These are phyloP conservation scores for Rhingia campestris DNA, from an alignment of 2,888 invertebrate genomes.

Conservation along the genomic window DNA sequence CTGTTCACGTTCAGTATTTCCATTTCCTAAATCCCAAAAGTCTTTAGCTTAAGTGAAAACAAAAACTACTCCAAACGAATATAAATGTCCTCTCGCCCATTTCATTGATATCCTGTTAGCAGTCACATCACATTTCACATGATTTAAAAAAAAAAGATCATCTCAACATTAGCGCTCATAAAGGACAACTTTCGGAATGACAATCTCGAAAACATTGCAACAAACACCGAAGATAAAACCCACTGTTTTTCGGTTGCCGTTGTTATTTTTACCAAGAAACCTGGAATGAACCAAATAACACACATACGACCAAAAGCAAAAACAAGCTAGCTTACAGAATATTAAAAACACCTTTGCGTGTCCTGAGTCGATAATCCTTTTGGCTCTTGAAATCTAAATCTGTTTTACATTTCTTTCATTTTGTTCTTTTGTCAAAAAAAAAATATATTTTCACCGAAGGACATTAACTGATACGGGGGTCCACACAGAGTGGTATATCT, in stretches of 20 bases:
- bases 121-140: slow-evolving; percentile 50
- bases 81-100: slow-evolving; percentile 19
- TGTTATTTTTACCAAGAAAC: slow-evolving; percentile 34
- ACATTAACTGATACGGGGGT: slow-evolving; percentile 58
- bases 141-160: slow-evolving; percentile 12
- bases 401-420: slow-evolving; percentile 56
- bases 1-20: slow-evolving; percentile 19
- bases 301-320: slow-evolving; percentile 29
- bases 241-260: slow-evolving; percentile 20
- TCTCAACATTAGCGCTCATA: slow-evolving; percentile 25
- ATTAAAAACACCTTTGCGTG: slow-evolving; percentile 70
- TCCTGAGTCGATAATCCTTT: slow-evolving; percentile 68
- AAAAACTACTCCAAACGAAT: slow-evolving; percentile 19
- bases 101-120: slow-evolving; percentile 30
- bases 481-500: slow-evolving; percentile 2
- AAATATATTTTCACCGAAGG: slow-evolving; percentile 38
- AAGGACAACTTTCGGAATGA: slow-evolving; percentile 38
- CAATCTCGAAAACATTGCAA: slow-evolving; percentile 43
- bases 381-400: slow-evolving; percentile 70
- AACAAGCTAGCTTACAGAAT: slow-evolving; percentile 52
- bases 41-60: slow-evolving; percentile 24
- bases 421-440: slow-evolving; percentile 10
- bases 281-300: slow-evolving; percentile 28
- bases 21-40: slow-evolving; percentile 35
- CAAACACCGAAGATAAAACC: slow-evolving; percentile 16